These are phyloP conservation scores for Proctacanthus coquilletti DNA, from an alignment of 1,140 invertebrate genomes.

Conservation along the genomic window DNA sequence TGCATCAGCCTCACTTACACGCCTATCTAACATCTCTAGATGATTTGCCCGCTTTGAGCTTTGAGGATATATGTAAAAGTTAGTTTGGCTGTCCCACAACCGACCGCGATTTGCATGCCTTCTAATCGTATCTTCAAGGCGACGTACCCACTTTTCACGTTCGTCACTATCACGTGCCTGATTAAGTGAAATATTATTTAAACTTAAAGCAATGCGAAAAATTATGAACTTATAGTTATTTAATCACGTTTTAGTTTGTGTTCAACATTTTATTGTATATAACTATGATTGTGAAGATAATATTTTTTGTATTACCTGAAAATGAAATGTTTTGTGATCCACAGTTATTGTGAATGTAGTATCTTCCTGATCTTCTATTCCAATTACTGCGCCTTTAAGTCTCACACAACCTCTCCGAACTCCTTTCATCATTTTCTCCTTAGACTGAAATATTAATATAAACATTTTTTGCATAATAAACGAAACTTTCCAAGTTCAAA, in stretches of 20 bases:
- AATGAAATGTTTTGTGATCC: constrained; percentile 97
- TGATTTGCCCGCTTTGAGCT: constrained; percentile 27
- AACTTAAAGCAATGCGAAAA: background rate
- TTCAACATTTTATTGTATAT: constrained; percentile 9
- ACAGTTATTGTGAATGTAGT: constrained; percentile 98
- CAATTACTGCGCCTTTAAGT: constrained; percentile 85
- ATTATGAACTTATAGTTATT: background rate
- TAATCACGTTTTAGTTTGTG: background rate
- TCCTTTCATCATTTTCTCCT: constrained; percentile 97
- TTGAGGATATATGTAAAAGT: constrained; percentile 13
- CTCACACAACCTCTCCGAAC: constrained; percentile 90
- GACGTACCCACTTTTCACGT: constrained; percentile 87
- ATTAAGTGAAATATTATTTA: background rate
- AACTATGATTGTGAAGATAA: too few relatives aligned
- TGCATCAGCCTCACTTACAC: constrained; percentile 86
- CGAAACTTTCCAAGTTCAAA: too few relatives aligned
- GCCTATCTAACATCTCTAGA: constrained; percentile 57
- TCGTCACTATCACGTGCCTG: constrained; percentile 86
- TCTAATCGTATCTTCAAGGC: constrained; percentile 85
- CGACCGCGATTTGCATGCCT: constrained; percentile 53
- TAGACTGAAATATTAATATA: constrained; percentile 55
- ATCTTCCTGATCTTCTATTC: constrained; percentile 98
- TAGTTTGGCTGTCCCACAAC: constrained; percentile 27
- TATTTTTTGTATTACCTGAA: constrained; percentile 65
- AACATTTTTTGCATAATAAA: constrained; percentile 4